phyloP scores from a whole-genome alignment of 2,888 invertebrate species.

The Habrosyne pyritoides region DNA sequence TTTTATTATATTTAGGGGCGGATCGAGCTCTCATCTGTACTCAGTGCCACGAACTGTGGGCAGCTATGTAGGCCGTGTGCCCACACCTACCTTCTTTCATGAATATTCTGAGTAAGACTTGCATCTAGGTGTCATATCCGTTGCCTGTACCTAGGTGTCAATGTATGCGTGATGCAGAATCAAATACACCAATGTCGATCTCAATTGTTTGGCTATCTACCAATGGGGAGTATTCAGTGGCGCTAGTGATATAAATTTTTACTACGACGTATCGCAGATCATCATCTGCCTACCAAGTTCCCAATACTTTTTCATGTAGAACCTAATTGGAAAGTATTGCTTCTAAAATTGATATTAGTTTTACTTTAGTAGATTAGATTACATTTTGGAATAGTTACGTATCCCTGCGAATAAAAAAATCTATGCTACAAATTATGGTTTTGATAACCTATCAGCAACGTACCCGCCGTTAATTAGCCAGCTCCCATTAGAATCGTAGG shows the following conservation, averaged over 20 bases:
- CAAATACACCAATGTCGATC: neutral
- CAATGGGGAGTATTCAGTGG: neutral
- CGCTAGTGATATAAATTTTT: neutral
- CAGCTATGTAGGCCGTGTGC: constrained; percentile 77
- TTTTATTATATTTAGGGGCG: constrained; percentile 63
- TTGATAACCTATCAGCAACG: no score
- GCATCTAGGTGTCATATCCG: constrained; percentile 55
- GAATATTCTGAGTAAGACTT: constrained; percentile 75
- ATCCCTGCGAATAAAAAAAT: no score
- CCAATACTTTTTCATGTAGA: no score
- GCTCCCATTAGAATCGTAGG: no score
- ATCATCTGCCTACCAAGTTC: no score
- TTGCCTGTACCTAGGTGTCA: constrained; percentile 43
- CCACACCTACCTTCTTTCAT: constrained; percentile 80
- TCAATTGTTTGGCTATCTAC: neutral
- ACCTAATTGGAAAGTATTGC: no score
- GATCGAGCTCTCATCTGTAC: constrained; percentile 73
- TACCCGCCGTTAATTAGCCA: no score
- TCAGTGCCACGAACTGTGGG: constrained; percentile 68
- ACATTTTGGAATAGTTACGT: no score
- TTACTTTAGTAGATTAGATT: no score
- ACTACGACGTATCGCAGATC: neutral
- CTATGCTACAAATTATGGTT: no score
- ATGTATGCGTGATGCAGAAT: constrained; percentile 42
- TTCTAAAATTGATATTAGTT: no score